Conservation (phyloP, 2,888 invertebrate genomes). For the Nemotelus nigrinus region DNA sequence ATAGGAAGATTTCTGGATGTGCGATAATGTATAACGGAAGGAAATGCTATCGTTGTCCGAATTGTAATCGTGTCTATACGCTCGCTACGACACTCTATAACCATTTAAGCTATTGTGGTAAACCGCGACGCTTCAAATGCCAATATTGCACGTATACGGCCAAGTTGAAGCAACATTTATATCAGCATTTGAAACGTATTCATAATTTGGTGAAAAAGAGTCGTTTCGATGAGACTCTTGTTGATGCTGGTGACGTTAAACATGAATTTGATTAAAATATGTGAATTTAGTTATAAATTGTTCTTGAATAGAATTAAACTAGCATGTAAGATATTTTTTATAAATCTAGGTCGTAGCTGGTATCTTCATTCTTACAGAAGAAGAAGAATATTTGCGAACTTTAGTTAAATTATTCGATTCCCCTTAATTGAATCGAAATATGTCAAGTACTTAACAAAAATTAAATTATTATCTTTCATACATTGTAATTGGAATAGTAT, state of each 20-base stretch:
- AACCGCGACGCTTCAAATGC: conserved; percentile 45
- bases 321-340: neutral
- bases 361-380: too few relatives aligned
- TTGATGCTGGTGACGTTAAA: neutral
- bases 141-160: conserved; percentile 47
- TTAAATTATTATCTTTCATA: too few relatives aligned
- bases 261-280: neutral
- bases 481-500: too few relatives aligned
- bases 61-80: conserved; percentile 43
- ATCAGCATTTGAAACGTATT: conserved; percentile 46
- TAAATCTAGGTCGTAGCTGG: neutral
- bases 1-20: conserved; percentile 41
- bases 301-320: neutral
- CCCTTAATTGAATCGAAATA: too few relatives aligned
- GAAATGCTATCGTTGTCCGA: conserved; percentile 44
- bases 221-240: conserved; percentile 31
- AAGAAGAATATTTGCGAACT: too few relatives aligned
- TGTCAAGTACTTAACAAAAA: too few relatives aligned
- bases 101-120: conserved; percentile 47
- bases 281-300: neutral
- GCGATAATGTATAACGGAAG: conserved; percentile 33
- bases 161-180: conserved; percentile 48
- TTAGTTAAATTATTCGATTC: too few relatives aligned
- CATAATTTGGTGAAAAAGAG: conserved; percentile 37
- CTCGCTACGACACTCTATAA: conserved; percentile 46